These are phyloP conservation scores for Trachelus iudaicus DNA, from an alignment of 2,888 invertebrate species.

Conservation along the genomic window DNA sequence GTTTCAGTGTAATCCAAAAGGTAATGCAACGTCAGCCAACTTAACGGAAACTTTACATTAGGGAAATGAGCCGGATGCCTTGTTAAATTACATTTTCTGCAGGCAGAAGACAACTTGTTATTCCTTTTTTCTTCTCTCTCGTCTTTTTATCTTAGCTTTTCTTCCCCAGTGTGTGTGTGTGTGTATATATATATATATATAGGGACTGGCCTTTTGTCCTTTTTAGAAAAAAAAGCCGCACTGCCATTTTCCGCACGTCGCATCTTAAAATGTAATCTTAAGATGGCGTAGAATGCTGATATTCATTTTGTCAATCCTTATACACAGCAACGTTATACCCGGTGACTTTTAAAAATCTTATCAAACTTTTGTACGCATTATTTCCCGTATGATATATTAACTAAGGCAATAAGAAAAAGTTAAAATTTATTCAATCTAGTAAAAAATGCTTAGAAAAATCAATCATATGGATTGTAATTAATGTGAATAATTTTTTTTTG, in stretches of 20 bases:
- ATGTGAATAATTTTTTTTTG: neutral
- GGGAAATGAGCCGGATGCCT: constrained; percentile 34
- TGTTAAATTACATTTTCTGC: constrained; percentile 36
- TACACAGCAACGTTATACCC: neutral
- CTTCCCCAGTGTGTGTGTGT: no score
- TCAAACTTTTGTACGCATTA: neutral
- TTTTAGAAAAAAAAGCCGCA: neutral
- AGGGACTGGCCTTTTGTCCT: neutral
- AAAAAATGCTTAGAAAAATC: no score
- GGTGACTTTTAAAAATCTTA: neutral
- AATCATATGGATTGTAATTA: no score
- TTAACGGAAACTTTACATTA: constrained; percentile 37
- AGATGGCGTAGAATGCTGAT: neutral
- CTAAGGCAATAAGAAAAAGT: neutral
- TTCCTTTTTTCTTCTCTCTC: constrained; percentile 14
- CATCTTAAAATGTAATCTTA: neutral
- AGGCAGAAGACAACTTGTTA: constrained; percentile 6
- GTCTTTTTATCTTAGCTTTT: neutral
- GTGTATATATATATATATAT: no score
- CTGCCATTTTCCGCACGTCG: neutral
- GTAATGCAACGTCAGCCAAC: constrained; percentile 1
- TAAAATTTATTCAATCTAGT: no score
- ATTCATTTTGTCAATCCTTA: neutral
- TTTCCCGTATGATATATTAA: neutral
- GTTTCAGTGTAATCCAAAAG: neutral